phyloP scores from a whole-genome alignment of 2,888 invertebrate species.

The Trachelus tabidus region DNA sequence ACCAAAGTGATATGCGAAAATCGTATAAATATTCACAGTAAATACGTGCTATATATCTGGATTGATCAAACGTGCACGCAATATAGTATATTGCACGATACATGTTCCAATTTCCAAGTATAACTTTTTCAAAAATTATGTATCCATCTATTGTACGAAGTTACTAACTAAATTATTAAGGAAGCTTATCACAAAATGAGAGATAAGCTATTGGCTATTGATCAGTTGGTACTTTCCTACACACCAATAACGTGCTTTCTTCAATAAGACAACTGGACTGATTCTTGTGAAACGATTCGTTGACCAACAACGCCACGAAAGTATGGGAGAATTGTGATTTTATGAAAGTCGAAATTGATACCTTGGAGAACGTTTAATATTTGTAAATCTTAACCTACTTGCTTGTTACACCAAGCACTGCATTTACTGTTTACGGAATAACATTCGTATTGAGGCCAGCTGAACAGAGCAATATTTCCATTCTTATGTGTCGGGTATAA shows the following conservation, averaged over 20 bases:
- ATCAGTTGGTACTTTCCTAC: too few relatives aligned
- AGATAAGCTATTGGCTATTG: not conserved
- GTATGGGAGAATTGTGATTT: too few relatives aligned
- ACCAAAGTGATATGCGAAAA: too few relatives aligned
- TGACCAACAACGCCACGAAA: too few relatives aligned
- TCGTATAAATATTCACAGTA: not conserved
- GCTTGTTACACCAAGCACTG: too few relatives aligned
- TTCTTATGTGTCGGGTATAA: not conserved
- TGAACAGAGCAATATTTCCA: not conserved
- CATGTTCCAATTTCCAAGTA: too few relatives aligned
- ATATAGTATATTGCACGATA: not conserved
- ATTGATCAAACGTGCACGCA: not conserved
- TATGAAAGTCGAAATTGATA: too few relatives aligned
- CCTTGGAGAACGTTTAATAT: conserved; percentile 5
- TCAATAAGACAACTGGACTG: too few relatives aligned
- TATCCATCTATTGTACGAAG: not conserved
- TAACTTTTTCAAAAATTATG: not conserved
- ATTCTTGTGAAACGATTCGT: too few relatives aligned
- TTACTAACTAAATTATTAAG: not conserved
- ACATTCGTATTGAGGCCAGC: not conserved
- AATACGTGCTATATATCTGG: not conserved
- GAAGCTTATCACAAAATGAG: not conserved
- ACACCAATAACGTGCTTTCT: too few relatives aligned
- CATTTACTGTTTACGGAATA: not conserved
- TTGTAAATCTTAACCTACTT: conserved; percentile 35